phyloP scores from a whole-genome alignment of 2,113 vertebrate genomes.

The Eulemur macaco region DNA sequence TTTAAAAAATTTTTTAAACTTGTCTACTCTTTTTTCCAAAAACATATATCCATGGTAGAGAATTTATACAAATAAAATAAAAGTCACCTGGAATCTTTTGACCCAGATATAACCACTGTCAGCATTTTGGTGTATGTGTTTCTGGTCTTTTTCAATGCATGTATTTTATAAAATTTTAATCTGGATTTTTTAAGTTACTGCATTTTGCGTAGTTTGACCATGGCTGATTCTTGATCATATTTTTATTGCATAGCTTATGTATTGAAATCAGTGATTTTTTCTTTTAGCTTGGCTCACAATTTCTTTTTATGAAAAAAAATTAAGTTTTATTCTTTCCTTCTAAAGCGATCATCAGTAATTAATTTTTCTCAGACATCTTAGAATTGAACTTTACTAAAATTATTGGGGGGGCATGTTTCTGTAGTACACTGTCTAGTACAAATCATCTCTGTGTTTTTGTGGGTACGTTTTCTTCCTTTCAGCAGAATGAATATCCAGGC shows the following conservation, averaged over 20 bases:
- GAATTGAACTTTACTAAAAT: neutral
- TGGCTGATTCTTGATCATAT: slow-evolving; percentile 2
- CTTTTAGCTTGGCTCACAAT: neutral
- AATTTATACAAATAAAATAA: neutral
- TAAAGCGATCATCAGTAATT: neutral
- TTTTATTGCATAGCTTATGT: neutral
- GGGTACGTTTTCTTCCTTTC: neutral
- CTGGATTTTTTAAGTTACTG: neutral
- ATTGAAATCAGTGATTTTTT: neutral
- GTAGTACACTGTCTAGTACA: neutral
- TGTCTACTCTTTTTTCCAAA: neutral
- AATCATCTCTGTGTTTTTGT: neutral
- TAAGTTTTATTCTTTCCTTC: slow-evolving; percentile 15
- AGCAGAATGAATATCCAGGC: neutral
- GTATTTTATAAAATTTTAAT: slow-evolving; percentile 38
- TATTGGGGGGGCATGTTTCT: neutral
- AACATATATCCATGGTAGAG: neutral
- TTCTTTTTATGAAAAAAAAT: neutral
- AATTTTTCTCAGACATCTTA: neutral
- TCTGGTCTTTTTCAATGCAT: neutral
- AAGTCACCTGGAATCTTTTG: neutral
- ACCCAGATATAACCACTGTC: neutral
- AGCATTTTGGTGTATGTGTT: neutral
- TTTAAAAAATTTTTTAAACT: neutral
- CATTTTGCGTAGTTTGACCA: neutral